Base-by-base conservation (phyloP, 30 jellyfish, hydroid and myxozoan genomes). In the Catostylus mosaicus region DNA sequence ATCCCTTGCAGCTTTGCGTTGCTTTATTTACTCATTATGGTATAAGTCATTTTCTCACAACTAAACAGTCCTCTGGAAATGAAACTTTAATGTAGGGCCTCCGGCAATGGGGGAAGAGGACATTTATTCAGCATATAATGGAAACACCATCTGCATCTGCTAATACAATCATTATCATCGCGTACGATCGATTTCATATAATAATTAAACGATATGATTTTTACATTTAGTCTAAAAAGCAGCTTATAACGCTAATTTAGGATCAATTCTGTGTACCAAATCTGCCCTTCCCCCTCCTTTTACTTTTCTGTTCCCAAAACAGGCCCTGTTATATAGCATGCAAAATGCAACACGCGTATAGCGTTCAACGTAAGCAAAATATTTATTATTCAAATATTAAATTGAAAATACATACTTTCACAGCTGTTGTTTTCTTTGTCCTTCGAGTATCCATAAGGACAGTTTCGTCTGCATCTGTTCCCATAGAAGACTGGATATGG, bases 361-460 rank as follows among this genome's bases (percentile, higher is more conserved):
- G 7, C 14, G 7, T 14, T 14, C 7, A 40, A 40, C 54, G 14
- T 14, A 40, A 40, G 7, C 14, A 5, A 40, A n/a, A n/a, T n/a
- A n/a, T n/a, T n/a, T n/a, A n/a, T n/a, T n/a, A n/a, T n/a, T n/a
- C n/a, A n/a, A n/a, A n/a, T n/a, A n/a, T n/a, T n/a, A n/a, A n/a
- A n/a, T n/a, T 40, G 20, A 27, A 48, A 4, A 2, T 4, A 48
- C 63, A 48, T 67, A 80, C 90, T 36, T 6, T 80, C 90, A 51
- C 90, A 80, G 23, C 36, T 35, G 43, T 66, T 80, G 40, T 7
- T 65, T 24, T 36, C 64, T 35, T 26, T 68, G 77, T 66, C 48
- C 51, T 67, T 51, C n/a, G 32, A 26, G 57, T 80, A 80, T 30
- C 90, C 90, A 31, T 16, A 24, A 0, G 90, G 90, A 77, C 90